Percentiles rank a stretch among this genome's conserved stretches.
phyloP scores from a whole-genome alignment of 2,888 invertebrate genomes.

The Anorthoa munda region DNA sequence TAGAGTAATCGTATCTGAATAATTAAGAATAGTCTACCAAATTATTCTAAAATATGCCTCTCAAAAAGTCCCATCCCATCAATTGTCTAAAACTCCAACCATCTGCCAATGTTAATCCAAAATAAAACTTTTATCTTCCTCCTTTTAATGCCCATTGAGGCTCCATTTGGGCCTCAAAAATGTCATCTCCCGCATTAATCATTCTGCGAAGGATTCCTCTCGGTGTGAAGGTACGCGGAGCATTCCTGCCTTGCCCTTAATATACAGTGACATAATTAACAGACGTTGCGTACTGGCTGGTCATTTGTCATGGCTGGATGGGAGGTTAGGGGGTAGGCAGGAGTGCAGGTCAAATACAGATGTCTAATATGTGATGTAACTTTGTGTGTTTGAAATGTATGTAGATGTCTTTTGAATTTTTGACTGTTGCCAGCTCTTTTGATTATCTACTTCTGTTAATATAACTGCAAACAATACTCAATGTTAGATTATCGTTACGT shows the following conservation, averaged over 20 bases:
- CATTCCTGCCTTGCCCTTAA: conserved; percentile 61
- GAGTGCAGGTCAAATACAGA: neutral
- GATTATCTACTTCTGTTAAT: no score
- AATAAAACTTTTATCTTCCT: conserved; percentile 52
- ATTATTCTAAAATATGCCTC: no score
- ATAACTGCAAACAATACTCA: no score
- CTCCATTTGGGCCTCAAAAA: conserved; percentile 62
- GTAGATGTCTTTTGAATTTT: neutral
- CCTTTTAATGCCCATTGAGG: conserved; percentile 55
- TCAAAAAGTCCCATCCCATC: neutral
- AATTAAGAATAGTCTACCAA: no score
- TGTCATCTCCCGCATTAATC: conserved; percentile 66
- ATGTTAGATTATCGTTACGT: no score
- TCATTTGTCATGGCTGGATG: conserved; percentile 48
- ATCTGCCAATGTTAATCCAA: conserved; percentile 22
- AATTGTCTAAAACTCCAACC: conserved; percentile 30
- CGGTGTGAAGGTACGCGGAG: conserved; percentile 62
- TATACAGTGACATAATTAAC: conserved; percentile 66
- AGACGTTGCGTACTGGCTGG: conserved; percentile 45
- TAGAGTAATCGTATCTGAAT: no score
- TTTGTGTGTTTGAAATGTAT: neutral
- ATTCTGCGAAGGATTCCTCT: conserved; percentile 62
- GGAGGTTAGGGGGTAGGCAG: conserved; percentile 5
- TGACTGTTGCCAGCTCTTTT: neutral
- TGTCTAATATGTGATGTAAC: neutral